A percentile compares a stretch with the other conserved stretches of the same genome.
Evolutionary conservation across 2,888 invertebrate species (phyloP).

Genomic region (Aporophyla lueneburgensis): DNA sequence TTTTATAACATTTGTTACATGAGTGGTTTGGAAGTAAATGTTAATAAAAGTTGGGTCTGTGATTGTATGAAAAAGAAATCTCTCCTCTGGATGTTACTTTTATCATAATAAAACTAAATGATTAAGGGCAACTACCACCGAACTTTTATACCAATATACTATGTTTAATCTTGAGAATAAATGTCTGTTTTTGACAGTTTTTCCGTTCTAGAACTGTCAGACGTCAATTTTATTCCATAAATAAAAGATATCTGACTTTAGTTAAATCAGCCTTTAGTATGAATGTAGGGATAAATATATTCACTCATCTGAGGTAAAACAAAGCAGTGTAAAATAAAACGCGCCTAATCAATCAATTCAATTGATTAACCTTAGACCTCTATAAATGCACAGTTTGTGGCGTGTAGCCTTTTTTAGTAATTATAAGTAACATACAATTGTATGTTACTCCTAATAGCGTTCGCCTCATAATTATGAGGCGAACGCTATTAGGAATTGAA

Average conservation of each 20-base stretch:
- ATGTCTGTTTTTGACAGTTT: too few species aligned
- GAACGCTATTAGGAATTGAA: not conserved
- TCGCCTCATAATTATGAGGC: too few species aligned
- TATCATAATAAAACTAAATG: not conserved
- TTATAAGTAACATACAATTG: not conserved
- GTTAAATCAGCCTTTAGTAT: too few species aligned
- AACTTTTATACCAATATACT: too few species aligned
- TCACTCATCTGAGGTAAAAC: not conserved
- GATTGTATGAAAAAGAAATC: not conserved
- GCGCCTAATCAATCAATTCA: not conserved
- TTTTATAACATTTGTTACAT: slow-evolving; percentile 36
- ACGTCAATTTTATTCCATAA: too few species aligned
- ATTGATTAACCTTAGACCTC: too few species aligned
- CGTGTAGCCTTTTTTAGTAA: not conserved
- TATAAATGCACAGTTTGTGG: not conserved
- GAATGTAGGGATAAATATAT: not conserved
- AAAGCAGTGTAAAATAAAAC: not conserved
- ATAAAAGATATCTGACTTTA: too few species aligned
- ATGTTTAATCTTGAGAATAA: too few species aligned
- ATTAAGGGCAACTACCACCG: too few species aligned
- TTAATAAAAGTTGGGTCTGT: not conserved
- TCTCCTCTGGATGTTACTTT: not conserved
- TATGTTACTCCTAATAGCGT: too few species aligned
- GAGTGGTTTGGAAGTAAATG: not conserved
- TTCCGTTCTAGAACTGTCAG: too few species aligned